Percentiles rank a stretch among this genome's conserved stretches.
phyloP scores from a whole-genome alignment of 1,140 invertebrate genomes.

The Calephelis virginiensis region DNA sequence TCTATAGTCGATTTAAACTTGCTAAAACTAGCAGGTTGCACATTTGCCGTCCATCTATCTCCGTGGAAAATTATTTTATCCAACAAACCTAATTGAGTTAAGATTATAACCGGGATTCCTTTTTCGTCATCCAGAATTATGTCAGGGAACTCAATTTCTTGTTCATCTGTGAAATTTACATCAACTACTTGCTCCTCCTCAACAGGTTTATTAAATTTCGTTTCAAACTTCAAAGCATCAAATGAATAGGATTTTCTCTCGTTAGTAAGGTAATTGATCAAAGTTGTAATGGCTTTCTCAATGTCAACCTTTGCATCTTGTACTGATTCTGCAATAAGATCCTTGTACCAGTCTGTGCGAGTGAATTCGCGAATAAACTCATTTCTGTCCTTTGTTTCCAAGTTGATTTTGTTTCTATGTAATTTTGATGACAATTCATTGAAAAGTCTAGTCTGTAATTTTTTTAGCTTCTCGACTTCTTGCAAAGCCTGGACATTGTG shows the following conservation, averaged over 20 bases:
- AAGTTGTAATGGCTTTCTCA: slow-evolving; percentile 37
- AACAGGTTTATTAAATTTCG: slow-evolving; percentile 26
- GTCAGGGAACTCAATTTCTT: slow-evolving; percentile 43
- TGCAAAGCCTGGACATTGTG: slow-evolving; percentile 24
- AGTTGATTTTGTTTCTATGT: slow-evolving; percentile 15
- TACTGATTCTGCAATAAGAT: slow-evolving; percentile 19
- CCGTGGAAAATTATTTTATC: slow-evolving; percentile 41
- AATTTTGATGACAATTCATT: slow-evolving; percentile 20
- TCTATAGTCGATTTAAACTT: slow-evolving; percentile 42
- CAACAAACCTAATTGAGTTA: slow-evolving; percentile 32
- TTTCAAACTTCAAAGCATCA: slow-evolving; percentile 37
- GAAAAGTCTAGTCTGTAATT: slow-evolving; percentile 32
- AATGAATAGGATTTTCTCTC: slow-evolving; percentile 38
- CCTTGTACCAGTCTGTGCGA: slow-evolving; percentile 35
- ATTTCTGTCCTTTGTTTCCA: slow-evolving; percentile 33
- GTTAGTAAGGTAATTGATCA: slow-evolving; percentile 40
- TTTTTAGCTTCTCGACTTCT: slow-evolving; percentile 39
- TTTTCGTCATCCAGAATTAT: slow-evolving; percentile 39
- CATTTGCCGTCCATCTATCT: slow-evolving; percentile 4
- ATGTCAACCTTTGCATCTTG: slow-evolving; percentile 31
- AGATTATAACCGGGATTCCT: slow-evolving; percentile 38
- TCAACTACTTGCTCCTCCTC: slow-evolving; percentile 33
- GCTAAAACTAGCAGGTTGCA: slow-evolving; percentile 36
- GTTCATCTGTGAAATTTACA: slow-evolving; percentile 34
- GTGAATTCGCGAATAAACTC: slow-evolving; percentile 30